Conservation (phyloP, 92 coral and sea anemone genomes). For the Virgularia gustaviana region DNA sequence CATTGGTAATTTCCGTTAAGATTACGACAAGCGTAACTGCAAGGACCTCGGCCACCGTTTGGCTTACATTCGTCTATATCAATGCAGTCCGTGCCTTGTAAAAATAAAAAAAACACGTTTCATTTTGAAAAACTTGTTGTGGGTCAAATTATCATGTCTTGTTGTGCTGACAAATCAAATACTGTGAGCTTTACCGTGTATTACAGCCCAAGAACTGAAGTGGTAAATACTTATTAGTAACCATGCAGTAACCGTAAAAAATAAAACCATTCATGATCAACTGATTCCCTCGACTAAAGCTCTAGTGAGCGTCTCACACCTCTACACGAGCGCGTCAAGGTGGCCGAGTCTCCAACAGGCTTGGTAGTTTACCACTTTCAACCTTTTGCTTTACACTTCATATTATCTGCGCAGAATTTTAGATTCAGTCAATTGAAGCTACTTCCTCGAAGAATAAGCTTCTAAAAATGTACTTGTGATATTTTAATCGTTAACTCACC, state of each 20-base stretch:
- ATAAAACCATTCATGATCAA: too few relatives aligned
- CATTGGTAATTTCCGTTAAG: slow-evolving; percentile 59
- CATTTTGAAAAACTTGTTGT: not conserved
- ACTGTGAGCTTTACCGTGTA: not conserved
- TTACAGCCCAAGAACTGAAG: too few relatives aligned
- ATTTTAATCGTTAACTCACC: not conserved
- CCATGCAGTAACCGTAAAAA: too few relatives aligned
- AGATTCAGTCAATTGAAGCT: not conserved
- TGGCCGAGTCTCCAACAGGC: too few relatives aligned
- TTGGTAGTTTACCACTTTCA: too few relatives aligned
- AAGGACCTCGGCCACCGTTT: slow-evolving; percentile 63
- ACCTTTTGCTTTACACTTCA: too few relatives aligned
- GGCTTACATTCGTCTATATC: slow-evolving; percentile 69
- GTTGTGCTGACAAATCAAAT: too few relatives aligned
- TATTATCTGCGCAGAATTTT: too few relatives aligned
- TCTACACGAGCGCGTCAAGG: too few relatives aligned
- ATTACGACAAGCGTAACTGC: slow-evolving; percentile 72
- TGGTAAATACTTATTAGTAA: too few relatives aligned
- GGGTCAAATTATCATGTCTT: not conserved
- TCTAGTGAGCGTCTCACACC: too few relatives aligned
- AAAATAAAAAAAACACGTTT: not conserved
- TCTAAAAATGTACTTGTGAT: not conserved
- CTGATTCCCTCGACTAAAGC: too few relatives aligned
- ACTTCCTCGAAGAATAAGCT: not conserved
- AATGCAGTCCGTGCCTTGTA: slow-evolving; percentile 57